Evolutionary conservation across 2,888 invertebrate species (phyloP).

Genomic region (Spilosoma lubricipeda): DNA sequence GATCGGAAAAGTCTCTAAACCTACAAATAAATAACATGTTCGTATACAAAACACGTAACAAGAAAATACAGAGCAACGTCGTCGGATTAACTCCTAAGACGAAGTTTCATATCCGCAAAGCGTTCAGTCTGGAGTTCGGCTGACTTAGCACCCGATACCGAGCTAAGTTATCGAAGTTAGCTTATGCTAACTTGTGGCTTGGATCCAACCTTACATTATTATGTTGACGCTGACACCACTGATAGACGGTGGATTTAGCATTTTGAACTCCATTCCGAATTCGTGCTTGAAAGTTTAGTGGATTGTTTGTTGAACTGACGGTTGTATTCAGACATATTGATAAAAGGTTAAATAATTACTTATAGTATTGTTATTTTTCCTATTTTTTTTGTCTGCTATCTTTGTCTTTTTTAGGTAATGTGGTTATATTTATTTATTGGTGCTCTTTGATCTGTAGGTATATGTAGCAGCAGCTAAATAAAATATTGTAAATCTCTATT

Average conservation of each 20-base stretch:
- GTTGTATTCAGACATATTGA: too few relatives aligned
- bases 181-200: constrained; percentile 71
- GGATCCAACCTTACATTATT: constrained; percentile 78
- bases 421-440: too few relatives aligned
- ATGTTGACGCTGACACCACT: constrained; percentile 60
- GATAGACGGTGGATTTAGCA: constrained; percentile 30
- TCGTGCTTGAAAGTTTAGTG: constrained; percentile 7
- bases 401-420: too few relatives aligned
- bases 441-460: too few relatives aligned
- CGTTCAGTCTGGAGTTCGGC: constrained; percentile 74
- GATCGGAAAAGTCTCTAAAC: background rate
- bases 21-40: background rate
- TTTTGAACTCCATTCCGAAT: constrained; percentile 19
- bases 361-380: too few relatives aligned
- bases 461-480: too few relatives aligned
- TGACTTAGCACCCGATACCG: constrained; percentile 81
- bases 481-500: too few relatives aligned
- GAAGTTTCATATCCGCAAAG: constrained; percentile 73
- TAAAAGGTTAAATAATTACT: too few relatives aligned
- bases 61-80: constrained; percentile 34
- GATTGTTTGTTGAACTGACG: background rate
- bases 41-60: constrained; percentile 31
- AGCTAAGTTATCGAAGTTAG: constrained; percentile 78
- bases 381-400: too few relatives aligned
- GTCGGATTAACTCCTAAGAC: constrained; percentile 61